Base-by-base conservation (phyloP, 2,888 invertebrate species). In the Cantharis flavilabris region DNA sequence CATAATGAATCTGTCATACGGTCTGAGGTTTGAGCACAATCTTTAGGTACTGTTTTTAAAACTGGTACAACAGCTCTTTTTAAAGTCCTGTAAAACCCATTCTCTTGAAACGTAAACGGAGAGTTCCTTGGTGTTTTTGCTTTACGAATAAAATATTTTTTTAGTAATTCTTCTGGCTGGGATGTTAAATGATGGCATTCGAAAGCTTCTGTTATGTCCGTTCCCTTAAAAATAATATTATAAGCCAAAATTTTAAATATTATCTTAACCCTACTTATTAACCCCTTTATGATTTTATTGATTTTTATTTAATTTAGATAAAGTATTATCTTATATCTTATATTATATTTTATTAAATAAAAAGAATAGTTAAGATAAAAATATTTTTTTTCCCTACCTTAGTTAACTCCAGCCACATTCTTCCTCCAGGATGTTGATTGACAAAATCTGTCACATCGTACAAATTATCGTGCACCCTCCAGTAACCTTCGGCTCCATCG, bases 381-480 rank as follows among this genome's bases (percentile, higher is more conserved):
- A n/a, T n/a, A 16, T 16, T 16, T 16, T 16, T 16, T n/a, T n/a
- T n/a, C n/a, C 16, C 16, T 16, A 92, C 95, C 90, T 93, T 92
- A 1, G 94, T 92, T 70, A 93, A 88, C 30, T 89, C 88, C 71
- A 96, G 84, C 95, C 95, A 96, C 85, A 94, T 93, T 0, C 89
- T 84, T 0, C 97, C 96, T 62, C 97, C 97, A 0, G 98, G 98
- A 89, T 98, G 98, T 70, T 89, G 90, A 3, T 92, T 88, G 7
- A 95, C 89, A 86, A 97, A 98, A 16, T 91, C 90, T 0, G 93
- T 92, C 18, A 98, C 90, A 88, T 98, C 96, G 86, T 98, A 98
- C 20, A 98, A 89, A 69, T 90, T 89, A 87, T 95, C 91, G 81
- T 93, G 90, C 20, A 96, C 91, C 80, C 96, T 90, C 96, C 96